Evolutionary conservation across 1,140 invertebrate species (phyloP).

Genomic region (Eulimnadia texana): DNA sequence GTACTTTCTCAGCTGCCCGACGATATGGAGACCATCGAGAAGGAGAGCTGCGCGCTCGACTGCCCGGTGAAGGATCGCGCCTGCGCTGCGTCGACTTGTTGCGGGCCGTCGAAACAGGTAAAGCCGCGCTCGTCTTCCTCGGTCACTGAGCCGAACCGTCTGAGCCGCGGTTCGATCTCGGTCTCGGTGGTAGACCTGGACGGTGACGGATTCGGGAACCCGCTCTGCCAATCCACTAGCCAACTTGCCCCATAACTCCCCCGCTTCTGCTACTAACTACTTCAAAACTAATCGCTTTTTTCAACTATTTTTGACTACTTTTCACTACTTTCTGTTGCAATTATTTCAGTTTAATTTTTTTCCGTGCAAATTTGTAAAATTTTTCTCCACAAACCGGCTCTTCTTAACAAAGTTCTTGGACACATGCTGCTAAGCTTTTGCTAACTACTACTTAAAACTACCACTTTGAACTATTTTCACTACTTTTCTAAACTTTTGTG

Average conservation of each 20-base stretch:
- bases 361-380: too few relatives aligned
- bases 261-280: too few relatives aligned
- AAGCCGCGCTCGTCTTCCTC: constrained; percentile 13
- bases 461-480: too few relatives aligned
- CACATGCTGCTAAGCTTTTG: too few relatives aligned
- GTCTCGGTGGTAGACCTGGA: background rate
- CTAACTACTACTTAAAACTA: too few relatives aligned
- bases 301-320: too few relatives aligned
- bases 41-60: constrained; percentile 61
- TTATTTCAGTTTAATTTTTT: too few relatives aligned
- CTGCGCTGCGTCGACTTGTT: constrained; percentile 71
- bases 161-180: background rate
- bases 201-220: background rate
- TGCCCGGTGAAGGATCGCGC: constrained; percentile 69
- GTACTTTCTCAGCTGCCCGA: constrained; percentile 32
- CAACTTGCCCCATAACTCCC: background rate
- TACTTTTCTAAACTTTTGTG: too few relatives aligned
- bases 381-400: too few relatives aligned
- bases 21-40: constrained; percentile 34
- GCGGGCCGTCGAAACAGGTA: constrained; percentile 51
- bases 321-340: too few relatives aligned
- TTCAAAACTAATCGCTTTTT: too few relatives aligned
- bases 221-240: background rate
- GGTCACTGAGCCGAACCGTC: background rate
- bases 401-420: too few relatives aligned